Evolutionary conservation across 2,888 invertebrate species (phyloP).

Genomic region (Heteropelma amictum): DNA sequence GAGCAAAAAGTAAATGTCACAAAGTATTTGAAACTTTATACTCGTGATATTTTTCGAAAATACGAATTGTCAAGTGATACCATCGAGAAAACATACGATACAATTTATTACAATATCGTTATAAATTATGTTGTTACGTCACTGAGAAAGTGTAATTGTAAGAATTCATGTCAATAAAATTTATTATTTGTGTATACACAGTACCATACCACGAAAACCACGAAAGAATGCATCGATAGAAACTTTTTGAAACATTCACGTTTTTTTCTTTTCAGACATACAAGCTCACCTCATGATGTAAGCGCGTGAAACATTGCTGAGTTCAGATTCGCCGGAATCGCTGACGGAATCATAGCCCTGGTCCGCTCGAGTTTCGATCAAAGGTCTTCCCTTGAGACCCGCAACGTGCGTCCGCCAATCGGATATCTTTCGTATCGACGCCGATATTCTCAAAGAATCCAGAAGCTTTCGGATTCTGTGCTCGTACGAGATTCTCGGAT

Average conservation of each 20-base stretch:
- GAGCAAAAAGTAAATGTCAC: not conserved
- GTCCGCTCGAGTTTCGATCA: conserved; percentile 65
- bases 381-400: conserved; percentile 75
- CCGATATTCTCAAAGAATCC: conserved; percentile 91
- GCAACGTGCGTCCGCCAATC: conserved; percentile 82
- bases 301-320: conserved; percentile 79
- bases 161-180: conserved; percentile 40
- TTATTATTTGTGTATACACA: conserved; percentile 8
- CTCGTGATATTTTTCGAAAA: not conserved
- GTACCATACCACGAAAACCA: too few relatives aligned
- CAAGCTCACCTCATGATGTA: conserved; percentile 80
- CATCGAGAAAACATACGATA: not conserved
- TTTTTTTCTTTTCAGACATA: not conserved
- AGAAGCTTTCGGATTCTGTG: conserved; percentile 84
- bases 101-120: not conserved
- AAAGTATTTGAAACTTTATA: not conserved
- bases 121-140: not conserved
- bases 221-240: too few relatives aligned
- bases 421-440: conserved; percentile 86
- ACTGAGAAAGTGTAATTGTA: not conserved
- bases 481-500: conserved; percentile 71
- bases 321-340: conserved; percentile 67
- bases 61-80: too few relatives aligned
- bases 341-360: conserved; percentile 67
- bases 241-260: too few relatives aligned